Base-by-base conservation (phyloP, 2,888 invertebrate genomes). In the Heliconius hortense region DNA sequence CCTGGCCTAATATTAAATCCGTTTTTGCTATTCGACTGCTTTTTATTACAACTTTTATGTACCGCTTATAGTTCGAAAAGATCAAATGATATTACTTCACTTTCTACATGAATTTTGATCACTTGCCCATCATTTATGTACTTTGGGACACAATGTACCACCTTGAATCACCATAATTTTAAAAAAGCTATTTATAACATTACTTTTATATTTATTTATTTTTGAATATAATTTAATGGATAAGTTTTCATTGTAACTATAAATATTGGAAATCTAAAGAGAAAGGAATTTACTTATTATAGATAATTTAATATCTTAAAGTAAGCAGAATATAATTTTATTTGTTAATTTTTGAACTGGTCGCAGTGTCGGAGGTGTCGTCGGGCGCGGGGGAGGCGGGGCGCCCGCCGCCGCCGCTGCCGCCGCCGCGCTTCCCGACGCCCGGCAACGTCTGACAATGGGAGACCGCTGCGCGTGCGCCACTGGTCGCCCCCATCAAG, bases 301-400 rank as follows among this genome's bases (percentile, higher is more conserved):
- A 18, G 15, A 18, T 48, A 48, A 48, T 48, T n/a, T n/a, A 53
- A 53, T 56, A 10, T n/a, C 11, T n/a, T 56, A 56, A n/a, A 56
- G 56, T 56, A n/a, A 56, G n/a, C 56, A 3, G 53, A 53, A 53
- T 53, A 53, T n/a, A 21, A 53, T 21, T 4, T 43, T 4, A 15
- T 43, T 43, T 43, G 43, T 43, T 43, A 15, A 13, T 43, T 15
- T 43, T 43, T 15, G 3, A 43, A 35, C 43, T 15, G 53, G 21
- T 13, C 93, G 95, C 97, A 96, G 97, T 97, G 92, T 97, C 97
- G 92, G 97, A 97, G 94, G 97, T 96, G 94, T 97, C 97, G 95
- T 97, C 97, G 94, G 94, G 94, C 91, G 95, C 94, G 91, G 96
- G 96, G 90, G 95, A 95, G 91, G 95, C 93, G 87, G 91, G 94